Base-by-base conservation (phyloP, 2,888 invertebrate genomes). In the Eudemis profundana region DNA sequence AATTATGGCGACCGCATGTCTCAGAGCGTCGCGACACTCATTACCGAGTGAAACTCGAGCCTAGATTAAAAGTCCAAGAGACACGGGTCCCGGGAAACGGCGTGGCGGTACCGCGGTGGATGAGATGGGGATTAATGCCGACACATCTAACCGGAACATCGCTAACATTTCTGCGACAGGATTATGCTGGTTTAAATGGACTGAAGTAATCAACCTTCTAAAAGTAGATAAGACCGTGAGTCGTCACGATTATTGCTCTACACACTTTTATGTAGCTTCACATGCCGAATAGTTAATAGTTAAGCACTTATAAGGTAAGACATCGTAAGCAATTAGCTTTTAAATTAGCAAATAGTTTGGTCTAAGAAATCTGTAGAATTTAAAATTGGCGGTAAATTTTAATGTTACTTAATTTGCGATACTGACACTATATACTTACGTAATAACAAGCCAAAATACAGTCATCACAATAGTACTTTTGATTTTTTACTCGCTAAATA, bases 1-100 rank as follows among this genome's bases (percentile, higher is more conserved):
- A 92, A 92, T 92, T 92, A 92, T 84, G 89, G 86, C 86, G 89
- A 90, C 91, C 91, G 89, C 91, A 90, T 89, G 91, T 90, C 90
- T 89, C 85, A 85, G 86, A 89, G 89, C 88, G 86, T 83, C 85
- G 89, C 89, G 86, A 88, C 89, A 87, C 90, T 90, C 89, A 90
- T 90, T 90, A 90, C 89, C 81, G 81, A 79, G 84, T 83, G 81
- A 85, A 90, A 87, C 86, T 86, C 85, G 78, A 85, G 86, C 84
- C 86, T 88, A 86, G 87, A 89, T 89, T 90, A 89, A 90, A 90
- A 90, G 86, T 86, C 81, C 78, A 78, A 82, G 85, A 79, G 81
- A 84, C 82, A 82, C 77, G 79, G 79, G 79, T 78, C 79, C 77
- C 72, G 74, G 72, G 73, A 75, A 77, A 76, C 77, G 73, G 74